phyloP scores from a whole-genome alignment of 2,888 invertebrate genomes.

The Sepiola atlantica region DNA sequence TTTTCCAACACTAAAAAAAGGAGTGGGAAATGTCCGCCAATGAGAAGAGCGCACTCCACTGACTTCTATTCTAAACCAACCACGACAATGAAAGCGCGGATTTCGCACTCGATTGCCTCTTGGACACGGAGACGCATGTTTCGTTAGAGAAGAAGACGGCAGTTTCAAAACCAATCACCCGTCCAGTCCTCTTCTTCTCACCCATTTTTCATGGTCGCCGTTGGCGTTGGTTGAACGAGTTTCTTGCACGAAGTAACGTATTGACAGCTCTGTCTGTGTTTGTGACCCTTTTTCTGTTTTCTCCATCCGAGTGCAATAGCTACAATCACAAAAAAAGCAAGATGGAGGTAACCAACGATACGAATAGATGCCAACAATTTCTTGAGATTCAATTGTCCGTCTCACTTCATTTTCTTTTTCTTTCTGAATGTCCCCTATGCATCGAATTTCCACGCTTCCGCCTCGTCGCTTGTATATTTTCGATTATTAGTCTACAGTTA shows the following conservation, averaged over 20 bases:
- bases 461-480: background rate
- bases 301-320: background rate
- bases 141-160: background rate
- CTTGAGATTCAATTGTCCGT: background rate
- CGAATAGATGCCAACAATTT: background rate
- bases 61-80: background rate
- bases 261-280: background rate
- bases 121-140: constrained; percentile 15
- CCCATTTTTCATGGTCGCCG: background rate
- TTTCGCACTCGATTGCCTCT: background rate
- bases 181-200: background rate
- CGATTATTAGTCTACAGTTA: background rate
- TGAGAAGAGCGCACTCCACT: constrained; percentile 15
- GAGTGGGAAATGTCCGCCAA: background rate
- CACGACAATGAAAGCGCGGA: background rate
- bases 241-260: constrained; percentile 7
- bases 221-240: background rate
- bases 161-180: background rate
- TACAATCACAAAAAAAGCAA: background rate
- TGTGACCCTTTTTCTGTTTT: background rate
- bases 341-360: background rate
- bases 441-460: background rate
- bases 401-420: background rate
- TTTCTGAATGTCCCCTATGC: background rate
- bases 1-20: background rate